Conservation (phyloP, 2,888 invertebrate species). For the Eilema caniola region DNA sequence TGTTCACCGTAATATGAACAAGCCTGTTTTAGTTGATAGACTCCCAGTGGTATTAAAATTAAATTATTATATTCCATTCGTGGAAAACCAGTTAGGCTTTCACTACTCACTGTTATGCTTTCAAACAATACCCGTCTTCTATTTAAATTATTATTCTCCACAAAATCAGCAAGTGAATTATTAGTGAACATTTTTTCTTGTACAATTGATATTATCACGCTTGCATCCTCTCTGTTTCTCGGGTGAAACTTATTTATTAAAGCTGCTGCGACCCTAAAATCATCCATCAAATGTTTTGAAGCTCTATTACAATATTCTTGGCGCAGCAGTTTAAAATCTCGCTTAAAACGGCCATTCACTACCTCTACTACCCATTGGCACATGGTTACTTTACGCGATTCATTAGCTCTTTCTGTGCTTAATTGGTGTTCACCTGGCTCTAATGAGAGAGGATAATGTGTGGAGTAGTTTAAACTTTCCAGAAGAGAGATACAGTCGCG, state of each 20-base stretch:
- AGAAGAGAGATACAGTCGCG: constrained; percentile 1
- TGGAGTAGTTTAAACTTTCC: background rate
- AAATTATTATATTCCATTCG: constrained; percentile 15
- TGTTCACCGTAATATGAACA: constrained; percentile 22
- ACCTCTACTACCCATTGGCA: constrained; percentile 21
- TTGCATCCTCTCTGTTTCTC: constrained; percentile 18
- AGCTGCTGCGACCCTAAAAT: constrained; percentile 23
- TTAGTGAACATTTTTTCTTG: constrained; percentile 6
- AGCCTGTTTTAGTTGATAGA: constrained; percentile 20
- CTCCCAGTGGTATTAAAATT: constrained; percentile 14
- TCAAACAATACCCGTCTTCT: constrained; percentile 1
- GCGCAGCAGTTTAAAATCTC: constrained; percentile 26
- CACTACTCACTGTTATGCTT: constrained; percentile 9
- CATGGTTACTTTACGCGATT: constrained; percentile 22
- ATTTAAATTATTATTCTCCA: constrained; percentile 18
- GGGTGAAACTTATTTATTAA: constrained; percentile 21
- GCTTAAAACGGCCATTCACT: constrained; percentile 26
- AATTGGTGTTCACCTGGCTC: constrained; percentile 20
- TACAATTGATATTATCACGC: background rate
- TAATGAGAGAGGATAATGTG: constrained; percentile 12
- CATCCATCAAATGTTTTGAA: constrained; percentile 13
- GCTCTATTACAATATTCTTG: constrained; percentile 22
- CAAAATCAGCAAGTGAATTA: constrained; percentile 23
- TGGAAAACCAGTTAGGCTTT: constrained; percentile 11
- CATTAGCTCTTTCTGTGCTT: constrained; percentile 16